Percentiles rank a stretch among this genome's conserved stretches.
These are phyloP conservation scores for Sinocyclocheilus grahami DNA, from an alignment of 2,113 vertebrate species.

Conservation along the genomic window DNA sequence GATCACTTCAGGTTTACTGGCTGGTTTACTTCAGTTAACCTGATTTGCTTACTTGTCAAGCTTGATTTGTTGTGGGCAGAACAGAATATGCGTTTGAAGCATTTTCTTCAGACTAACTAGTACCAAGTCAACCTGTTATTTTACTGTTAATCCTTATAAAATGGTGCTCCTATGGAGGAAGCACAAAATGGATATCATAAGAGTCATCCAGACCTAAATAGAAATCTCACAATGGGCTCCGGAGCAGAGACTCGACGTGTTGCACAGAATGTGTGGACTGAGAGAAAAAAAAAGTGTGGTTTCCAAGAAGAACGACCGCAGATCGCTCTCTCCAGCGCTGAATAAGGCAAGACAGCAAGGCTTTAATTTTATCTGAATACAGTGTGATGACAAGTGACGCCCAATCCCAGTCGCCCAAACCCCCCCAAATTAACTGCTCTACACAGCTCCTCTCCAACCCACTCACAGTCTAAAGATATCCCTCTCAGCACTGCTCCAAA, in stretches of 20 bases:
- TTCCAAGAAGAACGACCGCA: slow-evolving; percentile 23
- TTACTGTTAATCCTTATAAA: neutral
- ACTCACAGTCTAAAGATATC: slow-evolving; percentile 79
- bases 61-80: neutral
- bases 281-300: neutral
- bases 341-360: slow-evolving; percentile 8
- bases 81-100: neutral
- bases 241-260: neutral
- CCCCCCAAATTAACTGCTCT: slow-evolving; percentile 58
- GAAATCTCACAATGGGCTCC: neutral
- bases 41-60: too few relatives aligned
- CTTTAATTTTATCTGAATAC: slow-evolving; percentile 50
- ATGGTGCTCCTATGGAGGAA: neutral
- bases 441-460: slow-evolving; percentile 66
- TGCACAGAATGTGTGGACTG: slow-evolving; percentile 3
- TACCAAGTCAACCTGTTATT: neutral
- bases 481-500: slow-evolving; percentile 63
- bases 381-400: slow-evolving; percentile 61
- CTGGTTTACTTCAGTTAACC: neutral
- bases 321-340: slow-evolving; percentile 1
- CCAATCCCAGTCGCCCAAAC: slow-evolving; percentile 60
- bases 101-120: neutral
- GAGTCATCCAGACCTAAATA: neutral
- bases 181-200: neutral
- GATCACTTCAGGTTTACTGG: too few relatives aligned